phyloP scores from a whole-genome alignment of 2,888 invertebrate genomes.

The Latheticus oryzae region DNA sequence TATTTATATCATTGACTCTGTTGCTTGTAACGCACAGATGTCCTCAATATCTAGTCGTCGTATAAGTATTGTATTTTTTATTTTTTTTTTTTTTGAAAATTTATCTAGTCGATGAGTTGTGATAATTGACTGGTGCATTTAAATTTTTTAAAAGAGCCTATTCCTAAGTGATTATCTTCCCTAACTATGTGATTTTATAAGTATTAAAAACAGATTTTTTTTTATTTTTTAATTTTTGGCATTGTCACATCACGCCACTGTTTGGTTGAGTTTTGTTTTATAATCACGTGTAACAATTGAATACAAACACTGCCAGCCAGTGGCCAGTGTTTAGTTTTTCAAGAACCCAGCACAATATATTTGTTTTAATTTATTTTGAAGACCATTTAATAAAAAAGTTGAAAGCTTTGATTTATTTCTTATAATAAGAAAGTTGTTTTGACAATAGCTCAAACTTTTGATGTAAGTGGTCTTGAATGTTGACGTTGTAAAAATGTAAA shows the following conservation, averaged over 20 bases:
- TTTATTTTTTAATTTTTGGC: slow-evolving; percentile 52
- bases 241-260: slow-evolving; percentile 64
- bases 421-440: neutral
- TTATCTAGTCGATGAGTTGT: slow-evolving; percentile 29
- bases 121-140: slow-evolving; percentile 32
- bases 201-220: slow-evolving; percentile 35
- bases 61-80: slow-evolving; percentile 62
- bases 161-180: slow-evolving; percentile 33
- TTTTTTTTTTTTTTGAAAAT: slow-evolving; percentile 3
- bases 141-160: slow-evolving; percentile 16
- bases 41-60: slow-evolving; percentile 74
- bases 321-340: slow-evolving; percentile 34
- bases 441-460: slow-evolving; percentile 35
- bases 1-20: slow-evolving; percentile 75
- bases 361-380: slow-evolving; percentile 25
- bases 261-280: slow-evolving; percentile 65
- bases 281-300: slow-evolving; percentile 45
- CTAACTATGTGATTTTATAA: slow-evolving; percentile 49
- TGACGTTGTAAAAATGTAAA: slow-evolving; percentile 35
- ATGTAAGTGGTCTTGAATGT: slow-evolving; percentile 23
- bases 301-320: slow-evolving; percentile 45
- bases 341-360: slow-evolving; percentile 33
- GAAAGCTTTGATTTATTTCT: neutral
- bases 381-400: slow-evolving; percentile 19
- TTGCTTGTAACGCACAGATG: slow-evolving; percentile 76